Base-by-base conservation (phyloP, 2,113 vertebrate genomes). In the Brachyhypopomus occidentalis region DNA sequence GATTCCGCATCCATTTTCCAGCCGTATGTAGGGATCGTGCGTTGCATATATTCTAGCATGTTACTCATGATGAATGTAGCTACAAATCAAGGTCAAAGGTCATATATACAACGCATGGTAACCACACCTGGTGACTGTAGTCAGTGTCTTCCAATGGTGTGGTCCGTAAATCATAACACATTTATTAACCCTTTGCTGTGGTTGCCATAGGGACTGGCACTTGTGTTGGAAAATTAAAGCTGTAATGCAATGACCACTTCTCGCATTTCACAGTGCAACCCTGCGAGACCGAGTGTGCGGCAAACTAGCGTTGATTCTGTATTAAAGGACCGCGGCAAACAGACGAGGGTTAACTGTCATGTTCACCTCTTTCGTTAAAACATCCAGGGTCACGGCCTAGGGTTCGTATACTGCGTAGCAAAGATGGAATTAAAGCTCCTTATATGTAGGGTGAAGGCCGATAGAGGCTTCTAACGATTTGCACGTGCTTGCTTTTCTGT, bases 1-100 rank as follows among this genome's bases (percentile, higher is more conserved):
- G n/a, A 73, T 63, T 63, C 63, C 55, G 59, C 71, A 73, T 73
- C 25, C 73, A 6, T 38, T 74, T 25, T 74, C 27, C 59, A 69
- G 17, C 34, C 17, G 66, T 69, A 34, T 12, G 11, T 41, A 30
- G 20, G 4, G 66, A 1, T 20, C 19, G 38, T 17, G 66, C 6
- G 17, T 69, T 64, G 9, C 67, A 7, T 62, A 71, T 20, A 19
- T n/a, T 38, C n/a, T 19, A 25, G 52, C 23, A 52, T 71, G 67
- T 62, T 25, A 79, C 27, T n/a, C 16, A 41, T 27, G 52, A n/a
- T 56, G 22, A 38, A 20, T 41, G n/a, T 58, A 5, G 22, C 58
- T 78, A 27, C 6, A 12, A 30, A 58, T 3, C 1, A 78, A 14
- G 8, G 34, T 6, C 20, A n/a, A 52, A 20, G 34, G 6, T 38